Percentiles rank a stretch among this genome's conserved stretches.
Conservation (phyloP, 1,140 invertebrate genomes). For the Lamellibrachia luymesi region DNA sequence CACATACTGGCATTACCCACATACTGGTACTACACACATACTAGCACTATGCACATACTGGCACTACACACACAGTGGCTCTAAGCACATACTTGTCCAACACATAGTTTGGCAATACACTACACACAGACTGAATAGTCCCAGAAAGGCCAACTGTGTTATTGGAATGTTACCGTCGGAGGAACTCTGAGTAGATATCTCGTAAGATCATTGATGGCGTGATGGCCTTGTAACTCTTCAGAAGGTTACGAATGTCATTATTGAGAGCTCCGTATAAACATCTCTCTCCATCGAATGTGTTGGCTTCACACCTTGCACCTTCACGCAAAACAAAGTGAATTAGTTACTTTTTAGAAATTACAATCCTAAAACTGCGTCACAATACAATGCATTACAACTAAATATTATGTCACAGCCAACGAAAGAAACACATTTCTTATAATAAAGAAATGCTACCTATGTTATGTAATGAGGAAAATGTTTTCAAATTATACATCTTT, state of each 20-base stretch:
- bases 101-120: not conserved
- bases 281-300: slow-evolving; percentile 65
- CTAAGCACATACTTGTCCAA: not conserved
- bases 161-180: slow-evolving; percentile 54
- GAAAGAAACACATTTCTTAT: not conserved
- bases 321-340: not conserved
- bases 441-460: no score
- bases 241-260: slow-evolving; percentile 58
- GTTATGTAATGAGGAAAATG: not conserved
- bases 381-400: not conserved
- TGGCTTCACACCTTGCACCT: slow-evolving; percentile 63
- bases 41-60: not conserved
- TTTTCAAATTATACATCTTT: not conserved
- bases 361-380: not conserved
- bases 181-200: slow-evolving; percentile 62
- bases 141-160: not conserved
- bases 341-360: not conserved
- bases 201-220: slow-evolving; percentile 57
- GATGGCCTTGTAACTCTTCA: slow-evolving; percentile 59
- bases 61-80: not conserved
- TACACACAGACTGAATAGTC: not conserved
- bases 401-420: not conserved
- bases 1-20: no score
- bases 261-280: slow-evolving; percentile 64
- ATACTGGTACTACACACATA: no score